Evolutionary conservation across 2,888 invertebrate genomes (phyloP).

Genomic region (Noctua comes): DNA sequence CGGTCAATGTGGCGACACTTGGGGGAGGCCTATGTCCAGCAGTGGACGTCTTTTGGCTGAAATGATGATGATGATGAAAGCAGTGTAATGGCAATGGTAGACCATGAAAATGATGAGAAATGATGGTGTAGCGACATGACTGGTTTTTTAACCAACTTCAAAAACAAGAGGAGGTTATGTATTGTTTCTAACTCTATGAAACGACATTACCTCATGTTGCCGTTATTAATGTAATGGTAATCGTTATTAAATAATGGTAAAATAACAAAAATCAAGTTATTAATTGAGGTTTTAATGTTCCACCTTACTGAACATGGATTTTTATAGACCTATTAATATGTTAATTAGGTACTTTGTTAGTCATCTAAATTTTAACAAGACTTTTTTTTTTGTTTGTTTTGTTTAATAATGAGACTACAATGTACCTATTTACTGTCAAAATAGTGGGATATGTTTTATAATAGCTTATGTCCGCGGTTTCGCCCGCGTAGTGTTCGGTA

Average conservation of each 20-base stretch:
- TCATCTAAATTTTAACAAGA: neutral
- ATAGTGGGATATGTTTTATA: too few relatives aligned
- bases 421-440: too few relatives aligned
- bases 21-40: too few relatives aligned
- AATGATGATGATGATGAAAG: too few relatives aligned
- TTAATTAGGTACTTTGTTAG: neutral
- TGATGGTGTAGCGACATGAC: neutral
- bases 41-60: too few relatives aligned
- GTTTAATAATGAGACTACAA: neutral
- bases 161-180: neutral
- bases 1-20: too few relatives aligned
- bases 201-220: neutral
- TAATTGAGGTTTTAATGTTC: neutral
- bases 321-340: neutral
- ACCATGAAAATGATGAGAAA: neutral
- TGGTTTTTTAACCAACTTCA: neutral
- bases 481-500: too few relatives aligned
- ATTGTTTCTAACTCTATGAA: neutral
- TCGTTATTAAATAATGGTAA: neutral
- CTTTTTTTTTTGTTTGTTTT: too few relatives aligned
- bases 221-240: too few relatives aligned
- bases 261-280: neutral
- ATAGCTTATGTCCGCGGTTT: too few relatives aligned
- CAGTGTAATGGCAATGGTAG: neutral
- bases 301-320: neutral